Base-by-base conservation (phyloP, 2,113 vertebrate species). In the Tricholaema leucomelas region DNA sequence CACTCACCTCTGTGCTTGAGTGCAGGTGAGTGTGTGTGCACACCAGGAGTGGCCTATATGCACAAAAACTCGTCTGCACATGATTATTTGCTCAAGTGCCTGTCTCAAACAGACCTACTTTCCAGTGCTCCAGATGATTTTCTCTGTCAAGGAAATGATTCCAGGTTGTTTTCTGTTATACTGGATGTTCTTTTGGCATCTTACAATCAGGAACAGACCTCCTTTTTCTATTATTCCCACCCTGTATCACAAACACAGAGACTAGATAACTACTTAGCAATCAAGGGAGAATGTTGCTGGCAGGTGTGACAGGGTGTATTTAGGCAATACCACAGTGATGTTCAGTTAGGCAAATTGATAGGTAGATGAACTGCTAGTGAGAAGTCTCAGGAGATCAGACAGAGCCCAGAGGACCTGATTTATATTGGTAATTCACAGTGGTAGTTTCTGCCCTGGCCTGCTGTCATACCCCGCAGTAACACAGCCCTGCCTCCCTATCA, bases 141-240 rank as follows among this genome's bases (percentile, higher is more conserved):
- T 95, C 82, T 86, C 91, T 75, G 36, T 65, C 77, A 92, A 90
- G 70, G 94, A 94, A 94, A 93, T 92, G 76, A 94, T 91, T 94
- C 87, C 56, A 75, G 33, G 66, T 91, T 74, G 40, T 0, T 50
- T 67, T 85, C 83, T 72, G 28, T 93, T 84, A n/a, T 83, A 76
- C 44, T 63, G 79, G 65, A 52, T 82, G 35, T 83, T 69, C 52
- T 90, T 92, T 58, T 7, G 16, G 48, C 81, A 71, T 60, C 33
- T 77, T 85, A 42, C 33, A 42, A 58, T 74, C 74, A 58, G 59
- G 24, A 91, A 77, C 63, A 79, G 11, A 89, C 60, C 46, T 91
- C 42, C 13, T 71, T 8, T 66, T 82, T 82, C 46, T 80, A 60
- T 71, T 60, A 38, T 17, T 70, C 40, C 63, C 55, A 76, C 74